Evolutionary conservation across 2,888 invertebrate genomes (phyloP).

Genomic region (Lasioglossum calceatum): DNA sequence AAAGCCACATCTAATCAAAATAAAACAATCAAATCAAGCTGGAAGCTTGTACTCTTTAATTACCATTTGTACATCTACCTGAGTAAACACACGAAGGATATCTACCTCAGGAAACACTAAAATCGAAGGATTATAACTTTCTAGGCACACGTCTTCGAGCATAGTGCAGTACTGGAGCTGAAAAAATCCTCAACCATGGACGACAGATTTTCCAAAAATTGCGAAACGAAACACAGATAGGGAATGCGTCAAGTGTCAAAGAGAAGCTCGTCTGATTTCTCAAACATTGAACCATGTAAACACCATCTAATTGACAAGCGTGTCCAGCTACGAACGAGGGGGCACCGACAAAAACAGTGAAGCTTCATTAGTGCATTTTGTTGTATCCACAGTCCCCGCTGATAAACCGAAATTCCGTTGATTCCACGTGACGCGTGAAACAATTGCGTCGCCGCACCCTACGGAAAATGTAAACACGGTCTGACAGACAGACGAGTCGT

Average conservation of each 20-base stretch:
- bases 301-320: neutral
- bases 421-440: neutral
- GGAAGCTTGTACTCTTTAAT: no score
- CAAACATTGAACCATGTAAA: neutral
- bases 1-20: no score
- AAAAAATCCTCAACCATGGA: no score
- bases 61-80: no score
- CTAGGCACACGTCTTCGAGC: no score
- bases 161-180: no score
- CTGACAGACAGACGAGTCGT: neutral
- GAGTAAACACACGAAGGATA: no score
- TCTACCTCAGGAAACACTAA: no score
- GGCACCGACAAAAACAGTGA: neutral
- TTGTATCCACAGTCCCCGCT: neutral
- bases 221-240: no score
- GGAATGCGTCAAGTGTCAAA: neutral
- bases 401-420: neutral
- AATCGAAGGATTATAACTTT: no score
- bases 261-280: neutral
- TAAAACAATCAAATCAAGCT: no score
- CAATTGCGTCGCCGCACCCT: slow-evolving; percentile 2
- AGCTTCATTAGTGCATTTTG: neutral
- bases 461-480: neutral
- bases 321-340: neutral
- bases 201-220: no score